Conservation (phyloP, 2,888 invertebrate genomes). For the Eupeodes latifasciatus region DNA sequence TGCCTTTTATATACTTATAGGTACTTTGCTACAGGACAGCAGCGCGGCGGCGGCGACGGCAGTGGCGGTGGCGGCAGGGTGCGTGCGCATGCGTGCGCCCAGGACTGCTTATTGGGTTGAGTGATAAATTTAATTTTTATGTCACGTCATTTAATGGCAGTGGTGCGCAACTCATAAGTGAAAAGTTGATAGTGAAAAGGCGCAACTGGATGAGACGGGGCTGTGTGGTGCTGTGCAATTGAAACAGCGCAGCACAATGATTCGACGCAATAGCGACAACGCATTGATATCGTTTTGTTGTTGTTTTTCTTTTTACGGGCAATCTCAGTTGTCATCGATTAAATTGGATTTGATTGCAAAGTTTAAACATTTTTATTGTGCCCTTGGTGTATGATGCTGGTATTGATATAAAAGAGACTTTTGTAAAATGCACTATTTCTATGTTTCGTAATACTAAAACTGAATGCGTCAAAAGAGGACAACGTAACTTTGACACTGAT, state of each 20-base stretch:
- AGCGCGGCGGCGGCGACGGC: neutral
- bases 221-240: neutral
- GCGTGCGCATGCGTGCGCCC: conserved; percentile 59
- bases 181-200: conserved; percentile 62
- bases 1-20: too few species aligned
- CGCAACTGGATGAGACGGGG: conserved; percentile 23
- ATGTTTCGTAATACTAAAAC: too few species aligned
- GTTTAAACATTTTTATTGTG: conserved; percentile 16
- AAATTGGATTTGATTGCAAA: conserved; percentile 64
- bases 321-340: conserved; percentile 67
- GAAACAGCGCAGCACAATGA: neutral
- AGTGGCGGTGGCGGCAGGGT: conserved; percentile 34
- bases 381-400: neutral
- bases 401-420: too few species aligned
- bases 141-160: conserved; percentile 72
- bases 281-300: conserved; percentile 52
- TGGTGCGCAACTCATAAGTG: conserved; percentile 73
- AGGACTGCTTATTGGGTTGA: conserved; percentile 67
- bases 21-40: neutral
- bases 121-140: conserved; percentile 73
- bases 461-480: too few species aligned
- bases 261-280: conserved; percentile 26
- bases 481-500: too few species aligned
- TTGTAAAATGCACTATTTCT: too few species aligned
- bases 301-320: conserved; percentile 49